Conservation (phyloP, 2,888 invertebrate species). For the Tetranychus truncatus region DNA sequence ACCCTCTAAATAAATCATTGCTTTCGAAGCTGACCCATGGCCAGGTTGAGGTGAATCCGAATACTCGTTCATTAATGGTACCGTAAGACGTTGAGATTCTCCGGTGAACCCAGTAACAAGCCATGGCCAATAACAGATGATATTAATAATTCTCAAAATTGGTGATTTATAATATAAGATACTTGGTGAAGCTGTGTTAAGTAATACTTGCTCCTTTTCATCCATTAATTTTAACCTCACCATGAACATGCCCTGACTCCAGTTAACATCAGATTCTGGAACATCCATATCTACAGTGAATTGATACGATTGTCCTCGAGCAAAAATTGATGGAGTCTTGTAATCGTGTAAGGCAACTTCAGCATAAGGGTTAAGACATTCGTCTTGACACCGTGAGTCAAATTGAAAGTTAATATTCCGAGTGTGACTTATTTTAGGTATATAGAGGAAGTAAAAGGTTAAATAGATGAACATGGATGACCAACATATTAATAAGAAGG, state of each 20-base stretch:
- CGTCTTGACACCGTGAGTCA: constrained; percentile 15
- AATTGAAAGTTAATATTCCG: constrained; percentile 18
- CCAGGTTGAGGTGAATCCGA: constrained; percentile 12
- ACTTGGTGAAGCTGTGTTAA: constrained; percentile 16
- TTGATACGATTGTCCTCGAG: constrained; percentile 19
- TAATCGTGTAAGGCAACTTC: constrained; percentile 7
- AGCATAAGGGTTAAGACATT: constrained; percentile 14
- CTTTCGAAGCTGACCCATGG: constrained; percentile 6
- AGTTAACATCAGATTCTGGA: constrained; percentile 22
- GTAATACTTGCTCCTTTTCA: not conserved
- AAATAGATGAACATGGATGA: constrained; percentile 17
- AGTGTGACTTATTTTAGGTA: constrained; percentile 13
- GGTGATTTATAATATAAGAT: constrained; percentile 19
- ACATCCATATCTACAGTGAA: constrained; percentile 18
- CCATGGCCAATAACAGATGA: constrained; percentile 19
- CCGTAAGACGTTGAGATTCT: constrained; percentile 17
- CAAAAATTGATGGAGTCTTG: constrained; percentile 7
- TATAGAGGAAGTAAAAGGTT: constrained; percentile 17
- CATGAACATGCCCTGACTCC: constrained; percentile 23
- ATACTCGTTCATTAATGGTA: constrained; percentile 14
- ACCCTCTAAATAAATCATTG: constrained; percentile 17
- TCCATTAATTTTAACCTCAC: constrained; percentile 18
- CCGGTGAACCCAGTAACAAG: constrained; percentile 10
- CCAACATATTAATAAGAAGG: constrained; percentile 14
- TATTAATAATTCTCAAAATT: constrained; percentile 7